These are phyloP conservation scores for Apeira syringaria DNA, from an alignment of 2,888 invertebrate genomes.

Conservation along the genomic window DNA sequence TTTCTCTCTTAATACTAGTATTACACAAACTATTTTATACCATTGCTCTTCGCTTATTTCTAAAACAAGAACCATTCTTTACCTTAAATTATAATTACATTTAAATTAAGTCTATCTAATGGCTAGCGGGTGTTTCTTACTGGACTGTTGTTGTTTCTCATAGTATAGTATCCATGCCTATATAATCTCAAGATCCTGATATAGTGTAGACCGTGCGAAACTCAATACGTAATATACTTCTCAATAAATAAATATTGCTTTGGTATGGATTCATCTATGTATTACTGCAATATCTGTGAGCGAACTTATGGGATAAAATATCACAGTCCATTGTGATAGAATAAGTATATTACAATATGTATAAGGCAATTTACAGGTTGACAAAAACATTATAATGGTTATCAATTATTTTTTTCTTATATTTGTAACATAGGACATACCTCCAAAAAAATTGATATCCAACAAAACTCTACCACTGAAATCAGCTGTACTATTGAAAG, in stretches of 20 bases:
- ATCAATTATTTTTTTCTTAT: too few species aligned
- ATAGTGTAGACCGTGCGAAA: constrained; percentile 42
- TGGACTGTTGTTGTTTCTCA: constrained; percentile 69
- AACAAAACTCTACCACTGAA: too few species aligned
- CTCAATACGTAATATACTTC: constrained; percentile 7
- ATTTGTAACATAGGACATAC: too few species aligned
- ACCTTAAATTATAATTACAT: constrained; percentile 79
- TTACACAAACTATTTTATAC: constrained; percentile 83
- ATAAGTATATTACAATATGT: constrained; percentile 3
- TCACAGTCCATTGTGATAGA: constrained; percentile 15
- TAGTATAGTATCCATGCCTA: constrained; percentile 54
- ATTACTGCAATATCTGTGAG: constrained; percentile 2
- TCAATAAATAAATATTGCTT: constrained; percentile 13
- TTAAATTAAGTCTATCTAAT: constrained; percentile 81
- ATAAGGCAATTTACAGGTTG: not conserved
- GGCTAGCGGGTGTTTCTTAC: constrained; percentile 76
- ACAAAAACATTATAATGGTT: too few species aligned
- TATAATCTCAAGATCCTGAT: constrained; percentile 54
- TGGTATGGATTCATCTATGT: constrained; percentile 6
- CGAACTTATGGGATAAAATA: constrained; percentile 1
- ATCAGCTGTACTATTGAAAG: too few species aligned
- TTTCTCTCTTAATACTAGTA: constrained; percentile 79
- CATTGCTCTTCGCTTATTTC: constrained; percentile 81
- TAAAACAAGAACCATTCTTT: constrained; percentile 83
- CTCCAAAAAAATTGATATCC: too few species aligned